Evolutionary conservation across 2,888 invertebrate species (phyloP).

Genomic region (Escarpia spicata): DNA sequence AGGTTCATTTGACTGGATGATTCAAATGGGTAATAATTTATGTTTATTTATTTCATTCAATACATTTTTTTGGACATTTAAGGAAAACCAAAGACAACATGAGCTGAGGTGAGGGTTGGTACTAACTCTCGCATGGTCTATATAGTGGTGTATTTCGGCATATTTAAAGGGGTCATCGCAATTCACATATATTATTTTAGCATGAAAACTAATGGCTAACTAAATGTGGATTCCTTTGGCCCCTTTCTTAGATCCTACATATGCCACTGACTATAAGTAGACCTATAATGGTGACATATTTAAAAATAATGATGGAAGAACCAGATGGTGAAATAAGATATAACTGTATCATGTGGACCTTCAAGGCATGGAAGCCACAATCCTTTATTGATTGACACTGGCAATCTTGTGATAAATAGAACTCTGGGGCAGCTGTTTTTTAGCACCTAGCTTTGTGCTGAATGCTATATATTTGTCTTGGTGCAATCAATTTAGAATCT

Average conservation of each 20-base stretch:
- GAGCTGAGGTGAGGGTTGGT: too few species aligned
- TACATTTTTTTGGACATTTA: too few species aligned
- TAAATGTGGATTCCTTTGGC: background rate
- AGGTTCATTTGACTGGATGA: too few species aligned
- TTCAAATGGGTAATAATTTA: too few species aligned
- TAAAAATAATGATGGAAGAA: background rate
- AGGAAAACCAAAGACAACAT: too few species aligned
- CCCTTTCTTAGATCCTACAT: background rate
- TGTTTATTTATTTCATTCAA: too few species aligned
- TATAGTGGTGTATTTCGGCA: too few species aligned
- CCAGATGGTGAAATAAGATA: background rate
- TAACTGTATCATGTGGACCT: background rate
- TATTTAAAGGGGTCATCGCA: too few species aligned
- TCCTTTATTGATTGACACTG: background rate
- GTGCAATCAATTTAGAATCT: background rate
- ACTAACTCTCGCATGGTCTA: too few species aligned
- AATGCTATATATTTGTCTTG: background rate
- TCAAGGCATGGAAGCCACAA: background rate
- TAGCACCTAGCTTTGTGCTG: background rate
- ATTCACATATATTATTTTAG: too few species aligned
- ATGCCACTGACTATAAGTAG: background rate
- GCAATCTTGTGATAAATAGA: background rate
- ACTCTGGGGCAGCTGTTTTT: background rate
- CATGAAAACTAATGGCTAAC: background rate
- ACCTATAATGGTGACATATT: background rate